Conservation (phyloP, 37 sponge, comb jelly and placozoan genomes). For the Ianthella basta region DNA sequence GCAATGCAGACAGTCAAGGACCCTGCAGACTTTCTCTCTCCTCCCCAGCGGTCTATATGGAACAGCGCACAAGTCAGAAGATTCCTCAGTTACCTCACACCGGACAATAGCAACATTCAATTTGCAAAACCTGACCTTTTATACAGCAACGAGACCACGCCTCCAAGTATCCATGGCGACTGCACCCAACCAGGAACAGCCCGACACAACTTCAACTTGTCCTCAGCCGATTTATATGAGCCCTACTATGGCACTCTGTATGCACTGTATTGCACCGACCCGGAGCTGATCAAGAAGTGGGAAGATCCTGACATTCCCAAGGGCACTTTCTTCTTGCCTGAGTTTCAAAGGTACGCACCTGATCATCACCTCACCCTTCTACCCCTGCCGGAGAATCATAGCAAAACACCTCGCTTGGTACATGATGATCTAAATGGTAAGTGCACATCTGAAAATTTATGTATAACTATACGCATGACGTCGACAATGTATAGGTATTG, state of each 20-base stretch:
- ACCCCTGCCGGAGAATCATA: not conserved
- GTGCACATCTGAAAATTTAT: too few species aligned
- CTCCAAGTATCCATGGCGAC: not conserved
- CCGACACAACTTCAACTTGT: constrained; percentile 18
- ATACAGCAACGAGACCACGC: not conserved
- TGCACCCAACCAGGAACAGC: not conserved
- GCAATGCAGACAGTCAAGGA: constrained; percentile 49
- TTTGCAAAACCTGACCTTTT: constrained; percentile 40
- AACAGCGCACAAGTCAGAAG: constrained; percentile 28
- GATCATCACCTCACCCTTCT: constrained; percentile 1
- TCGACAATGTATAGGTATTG: too few species aligned
- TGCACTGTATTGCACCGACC: not conserved
- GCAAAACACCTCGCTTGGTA: not conserved
- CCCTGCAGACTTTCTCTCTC: constrained; percentile 71
- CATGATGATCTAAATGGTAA: not conserved
- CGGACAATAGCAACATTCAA: constrained; percentile 50
- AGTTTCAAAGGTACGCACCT: not conserved
- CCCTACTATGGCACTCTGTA: constrained; percentile 51
- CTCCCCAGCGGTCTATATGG: constrained; percentile 46
- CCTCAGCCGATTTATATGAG: constrained; percentile 41
- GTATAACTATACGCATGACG: too few species aligned
- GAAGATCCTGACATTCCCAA: not conserved
- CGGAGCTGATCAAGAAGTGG: not conserved
- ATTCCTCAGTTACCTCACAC: constrained; percentile 35
- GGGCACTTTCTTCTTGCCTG: not conserved